Base-by-base conservation (phyloP, 2,888 invertebrate genomes). In the Apodemia hepburni region DNA sequence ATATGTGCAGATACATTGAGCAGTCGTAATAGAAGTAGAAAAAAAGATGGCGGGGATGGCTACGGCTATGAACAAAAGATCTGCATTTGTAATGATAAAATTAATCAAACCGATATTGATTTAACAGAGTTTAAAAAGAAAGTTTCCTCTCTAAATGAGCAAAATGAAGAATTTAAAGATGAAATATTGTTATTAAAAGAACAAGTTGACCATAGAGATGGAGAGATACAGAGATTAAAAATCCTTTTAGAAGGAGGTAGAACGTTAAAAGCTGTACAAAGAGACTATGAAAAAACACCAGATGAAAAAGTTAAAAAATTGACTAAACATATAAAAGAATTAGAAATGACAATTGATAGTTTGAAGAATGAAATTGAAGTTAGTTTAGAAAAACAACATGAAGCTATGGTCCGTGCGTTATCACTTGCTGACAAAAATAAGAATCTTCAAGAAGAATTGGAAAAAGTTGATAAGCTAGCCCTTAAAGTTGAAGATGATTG, bases 331-430 rank as follows among this genome's bases (percentile, higher is more conserved):
- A 76, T 96, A 63, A 92, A 93, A 71, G 92, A 93, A 64, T 89
- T 93, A 38, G 95, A 95, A 82, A 80, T 81, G 60, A 81, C 89
- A 66, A 87, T 95, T 73, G 92, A 94, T 63, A 76, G 82, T 47
- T 87, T 91, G 54, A 87, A 84, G 68, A 86, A 80, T 70, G 85
- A 92, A 71, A 68, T 87, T 58, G 93, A 83, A 83, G 94, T 92
- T 69, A 89, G 94, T 22, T 77, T 95, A 65, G 88, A 92, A 62
- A 95, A 95, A 73, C 95, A 95, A 75, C 97, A 97, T 80, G 96
- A 96, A 78, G 97, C 96, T 5, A 96, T 96, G 96, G 89, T 95
- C 58, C 87, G 95, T 69, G 96, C 96, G 6, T 83, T 96, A 57
- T 92, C 92, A 73, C 89, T 96, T 61, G 95, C 96, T n/a, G 95